phyloP scores from a whole-genome alignment of 92 coral and sea anemone species.

The Umimayanthus chanpuru region DNA sequence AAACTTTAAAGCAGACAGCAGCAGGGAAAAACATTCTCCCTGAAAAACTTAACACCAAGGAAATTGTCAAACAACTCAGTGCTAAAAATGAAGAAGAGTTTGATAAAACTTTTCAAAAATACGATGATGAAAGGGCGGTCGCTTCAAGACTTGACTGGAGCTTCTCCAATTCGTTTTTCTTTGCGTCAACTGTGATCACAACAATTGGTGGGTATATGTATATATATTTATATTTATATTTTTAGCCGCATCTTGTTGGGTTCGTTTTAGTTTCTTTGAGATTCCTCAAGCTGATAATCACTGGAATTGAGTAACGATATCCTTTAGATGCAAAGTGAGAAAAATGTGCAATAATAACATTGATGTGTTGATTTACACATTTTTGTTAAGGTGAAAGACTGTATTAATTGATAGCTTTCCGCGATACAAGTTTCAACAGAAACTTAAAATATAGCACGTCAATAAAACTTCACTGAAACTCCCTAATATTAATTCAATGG shows the following conservation, averaged over 20 bases:
- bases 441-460: too few relatives aligned
- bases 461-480: background rate
- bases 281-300: background rate
- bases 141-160: conserved; percentile 82
- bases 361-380: too few relatives aligned
- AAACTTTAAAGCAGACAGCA: conserved; percentile 65
- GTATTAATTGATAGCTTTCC: too few relatives aligned
- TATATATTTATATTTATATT: background rate
- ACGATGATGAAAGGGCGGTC: conserved; percentile 50
- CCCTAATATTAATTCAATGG: background rate
- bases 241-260: background rate
- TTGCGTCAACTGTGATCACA: conserved; percentile 85
- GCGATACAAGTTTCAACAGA: background rate
- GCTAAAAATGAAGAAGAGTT: conserved; percentile 60
- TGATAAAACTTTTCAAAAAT: conserved; percentile 54
- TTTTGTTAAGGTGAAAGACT: too few relatives aligned
- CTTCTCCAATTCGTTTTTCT: conserved; percentile 84
- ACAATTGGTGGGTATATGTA: conserved; percentile 72
- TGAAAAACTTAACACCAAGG: conserved; percentile 56
- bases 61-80: conserved; percentile 53
- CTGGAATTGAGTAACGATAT: too few relatives aligned
- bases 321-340: too few relatives aligned
- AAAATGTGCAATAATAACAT: too few relatives aligned
- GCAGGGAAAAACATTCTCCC: conserved; percentile 64
- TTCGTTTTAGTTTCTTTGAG: background rate